These are phyloP conservation scores for Aethes cnicana DNA, from an alignment of 2,888 invertebrate species.

Conservation along the genomic window DNA sequence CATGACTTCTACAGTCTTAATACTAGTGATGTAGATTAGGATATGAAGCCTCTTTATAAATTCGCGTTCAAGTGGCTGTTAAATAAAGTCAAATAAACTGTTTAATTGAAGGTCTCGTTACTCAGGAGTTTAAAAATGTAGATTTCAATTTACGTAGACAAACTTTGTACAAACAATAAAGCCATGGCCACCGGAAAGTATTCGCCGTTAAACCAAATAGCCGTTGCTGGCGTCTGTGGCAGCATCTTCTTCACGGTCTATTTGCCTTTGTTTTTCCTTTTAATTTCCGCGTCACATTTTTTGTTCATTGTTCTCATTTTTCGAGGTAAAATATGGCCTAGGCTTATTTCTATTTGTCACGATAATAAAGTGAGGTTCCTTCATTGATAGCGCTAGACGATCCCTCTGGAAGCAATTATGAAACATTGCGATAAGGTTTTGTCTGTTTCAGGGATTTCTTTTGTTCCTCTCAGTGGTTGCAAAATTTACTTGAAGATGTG, in stretches of 20 bases:
- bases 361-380: constrained; percentile 17
- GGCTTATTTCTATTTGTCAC: constrained; percentile 26
- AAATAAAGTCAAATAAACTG: too few species aligned
- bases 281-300: constrained; percentile 69
- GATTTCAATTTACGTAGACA: neutral
- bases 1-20: too few species aligned
- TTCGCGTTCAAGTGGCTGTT: too few species aligned
- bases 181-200: constrained; percentile 42
- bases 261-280: constrained; percentile 70
- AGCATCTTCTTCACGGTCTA: constrained; percentile 60
- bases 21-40: too few species aligned
- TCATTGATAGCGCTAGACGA: constrained; percentile 24
- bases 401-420: constrained; percentile 26
- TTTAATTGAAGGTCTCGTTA: too few species aligned
- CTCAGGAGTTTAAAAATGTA: neutral
- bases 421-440: constrained; percentile 24
- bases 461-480: constrained; percentile 14
- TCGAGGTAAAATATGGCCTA: constrained; percentile 51
- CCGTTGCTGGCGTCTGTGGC: constrained; percentile 46
- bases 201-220: constrained; percentile 59
- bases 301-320: constrained; percentile 56
- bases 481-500: constrained; percentile 12
- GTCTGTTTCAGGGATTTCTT: constrained; percentile 12
- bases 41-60: too few species aligned
- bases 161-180: constrained; percentile 1